Base-by-base conservation (phyloP, 2,888 invertebrate genomes). In the Drosophila gaucha region DNA sequence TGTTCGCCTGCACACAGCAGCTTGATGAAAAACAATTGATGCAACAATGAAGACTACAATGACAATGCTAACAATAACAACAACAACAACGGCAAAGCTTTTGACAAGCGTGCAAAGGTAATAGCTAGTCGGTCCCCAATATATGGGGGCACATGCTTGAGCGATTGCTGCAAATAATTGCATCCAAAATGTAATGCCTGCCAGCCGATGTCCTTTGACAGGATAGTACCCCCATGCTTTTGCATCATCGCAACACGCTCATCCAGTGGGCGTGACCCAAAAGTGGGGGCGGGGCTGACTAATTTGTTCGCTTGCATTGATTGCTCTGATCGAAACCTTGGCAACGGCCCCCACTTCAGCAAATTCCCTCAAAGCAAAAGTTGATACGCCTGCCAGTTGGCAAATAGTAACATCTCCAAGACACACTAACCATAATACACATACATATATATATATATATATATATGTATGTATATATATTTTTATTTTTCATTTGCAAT, bases 1-100 rank as follows among this genome's bases (percentile, higher is more conserved):
- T 16, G 26, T 6, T 26, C 22, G 20, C 20, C 9, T 10, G 35
- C 35, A 36, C 35, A 36, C n/a, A 36, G 36, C 36, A 20, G 20
- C n/a, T n/a, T n/a, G n/a, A n/a, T 38, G 54, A 43, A 52, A 67
- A 69, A 66, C 66, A 67, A 58, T 67, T 73, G 69, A 57, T 62
- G 63, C 16, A 56, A 58, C 39, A 73, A 67, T n/a, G 8, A 50
- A 41, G n/a, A 18, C 41, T 8, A 44, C 36, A 30, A 36, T 49
- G 58, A 50, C 35, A 63, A 36, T 36, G 41, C 10, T 41, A 26
- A n/a, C 44, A 39, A 18, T 6, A 56, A 26, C 9, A 47, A 9
- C 18, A 26, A 10, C 3, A 38, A 16, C 14, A 14, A 12, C 22
- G 14, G 8, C 9, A 20, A 9, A 16, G 16, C 5, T n/a, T 24